Base-by-base conservation (phyloP, 2,113 vertebrate genomes). In the Carettochelys insculpta region DNA sequence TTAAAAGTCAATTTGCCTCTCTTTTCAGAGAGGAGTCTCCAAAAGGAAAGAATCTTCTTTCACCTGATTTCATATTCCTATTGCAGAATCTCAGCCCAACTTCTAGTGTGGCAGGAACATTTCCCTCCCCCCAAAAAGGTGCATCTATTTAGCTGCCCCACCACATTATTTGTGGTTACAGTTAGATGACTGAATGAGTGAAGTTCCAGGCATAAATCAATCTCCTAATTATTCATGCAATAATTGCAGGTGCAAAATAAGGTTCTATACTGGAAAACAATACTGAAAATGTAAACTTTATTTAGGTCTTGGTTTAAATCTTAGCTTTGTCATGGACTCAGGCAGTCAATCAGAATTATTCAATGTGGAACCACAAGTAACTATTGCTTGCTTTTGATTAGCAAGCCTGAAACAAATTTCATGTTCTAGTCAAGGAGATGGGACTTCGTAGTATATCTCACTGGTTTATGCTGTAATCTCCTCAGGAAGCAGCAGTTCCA, bases 1-100 rank as follows among this genome's bases (percentile, higher is more conserved):
- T 89, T 92, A 88, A 91, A 52, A 93, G 94, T 92, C 61, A 77
- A 78, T 90, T 90, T 83, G 78, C 82, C 79, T 54, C 24, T 41
- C 86, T 86, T 54, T 65, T 73, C 77, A 88, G 80, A 92, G 86
- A 8, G 13, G 56, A 68, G 48, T 85, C 87, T 85, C 75, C 80
- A 75, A 89, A 92, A 68, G 80, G 77, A 89, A 90, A 77, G 86
- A 68, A 38, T 38, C 34, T n/a, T 65, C 34, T 68, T 68, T 68
- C 12, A 20, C 19, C 2, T 77, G 82, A 82, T 94, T 91, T 77
- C 80, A 75, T 58, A 86, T 54, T 24, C 27, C 25, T 38, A 22
- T 68, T 68, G 38, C n/a, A 38, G n/a, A 17, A 38, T 68, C 61
- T 10, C 61, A 20, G 11, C 19, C n/a, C n/a, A 68, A 19, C 61